These are phyloP conservation scores for Trichopoda pennipes DNA, from an alignment of 2,888 invertebrate species.

Conservation along the genomic window DNA sequence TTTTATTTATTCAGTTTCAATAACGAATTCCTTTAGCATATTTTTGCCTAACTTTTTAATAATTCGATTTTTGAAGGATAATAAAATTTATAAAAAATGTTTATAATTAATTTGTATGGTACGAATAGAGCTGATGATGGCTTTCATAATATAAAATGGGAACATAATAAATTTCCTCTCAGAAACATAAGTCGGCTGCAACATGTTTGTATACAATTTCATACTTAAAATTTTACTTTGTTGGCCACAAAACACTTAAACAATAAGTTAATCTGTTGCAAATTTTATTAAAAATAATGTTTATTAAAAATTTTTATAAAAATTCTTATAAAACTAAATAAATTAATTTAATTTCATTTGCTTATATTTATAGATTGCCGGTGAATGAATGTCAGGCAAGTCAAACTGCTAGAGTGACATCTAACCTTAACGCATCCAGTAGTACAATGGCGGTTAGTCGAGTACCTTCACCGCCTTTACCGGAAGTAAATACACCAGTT, in stretches of 20 bases:
- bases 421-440: conserved; percentile 89
- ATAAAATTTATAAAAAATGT: too few species aligned
- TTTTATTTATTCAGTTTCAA: too few species aligned
- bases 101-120: too few species aligned
- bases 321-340: conserved; percentile 35
- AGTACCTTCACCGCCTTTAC: conserved; percentile 96
- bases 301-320: neutral
- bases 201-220: neutral
- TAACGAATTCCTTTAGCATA: too few species aligned
- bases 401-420: conserved; percentile 94
- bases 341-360: conserved; percentile 68
- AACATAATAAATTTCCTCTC: neutral
- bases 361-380: conserved; percentile 86
- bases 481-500: conserved; percentile 97
- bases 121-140: too few species aligned
- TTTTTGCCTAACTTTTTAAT: too few species aligned
- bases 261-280: neutral
- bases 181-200: neutral
- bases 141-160: too few species aligned
- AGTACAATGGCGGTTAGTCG: conserved; percentile 98
- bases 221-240: neutral
- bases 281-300: too few species aligned
- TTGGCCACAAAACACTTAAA: neutral
- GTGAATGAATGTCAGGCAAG: conserved; percentile 89
- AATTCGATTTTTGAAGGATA: too few species aligned